A percentile compares a stretch with the other conserved stretches of the same genome.
phyloP scores from a whole-genome alignment of 35 echinoderm and acorn worm genomes.

The Ptychodera flava region DNA sequence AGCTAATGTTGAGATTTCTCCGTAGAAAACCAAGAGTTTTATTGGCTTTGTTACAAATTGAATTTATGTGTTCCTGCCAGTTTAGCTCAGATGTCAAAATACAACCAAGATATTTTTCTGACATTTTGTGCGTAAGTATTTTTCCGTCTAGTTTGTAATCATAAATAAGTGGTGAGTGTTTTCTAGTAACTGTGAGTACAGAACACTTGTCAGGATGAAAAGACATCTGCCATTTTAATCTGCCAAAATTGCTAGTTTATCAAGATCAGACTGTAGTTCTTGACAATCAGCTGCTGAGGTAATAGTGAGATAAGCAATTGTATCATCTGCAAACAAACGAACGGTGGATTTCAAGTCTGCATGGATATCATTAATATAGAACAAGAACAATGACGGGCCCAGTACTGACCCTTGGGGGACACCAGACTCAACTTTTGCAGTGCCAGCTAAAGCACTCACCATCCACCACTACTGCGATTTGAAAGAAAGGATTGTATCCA shows the following conservation, averaged over 20 bases:
- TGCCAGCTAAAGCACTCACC: not conserved
- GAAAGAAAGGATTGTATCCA: not conserved
- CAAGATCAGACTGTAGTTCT: not conserved
- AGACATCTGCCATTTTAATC: not conserved
- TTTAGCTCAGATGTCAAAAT: not conserved
- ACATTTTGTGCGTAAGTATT: not conserved
- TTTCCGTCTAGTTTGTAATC: not conserved
- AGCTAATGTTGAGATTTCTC: slow-evolving; percentile 15
- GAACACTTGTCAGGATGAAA: slow-evolving; percentile 6
- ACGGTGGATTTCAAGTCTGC: not conserved
- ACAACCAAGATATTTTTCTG: not conserved
- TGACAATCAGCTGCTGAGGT: not conserved
- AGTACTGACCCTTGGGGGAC: not conserved
- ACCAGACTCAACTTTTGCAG: not conserved
- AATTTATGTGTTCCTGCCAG: not conserved
- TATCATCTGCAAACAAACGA: not conserved
- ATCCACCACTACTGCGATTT: not conserved
- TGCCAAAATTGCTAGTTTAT: not conserved
- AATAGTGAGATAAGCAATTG: not conserved
- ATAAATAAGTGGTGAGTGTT: not conserved
- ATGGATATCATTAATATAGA: slow-evolving; percentile 2
- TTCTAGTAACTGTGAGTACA: not conserved
- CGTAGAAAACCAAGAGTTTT: slow-evolving; percentile 9
- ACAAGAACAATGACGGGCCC: not conserved
- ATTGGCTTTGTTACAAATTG: slow-evolving; percentile 6